Evolutionary conservation across 2,888 invertebrate species (phyloP), one percentile per base, ranked within the genome.

Genomic region (Agrochola lota): DNA sequence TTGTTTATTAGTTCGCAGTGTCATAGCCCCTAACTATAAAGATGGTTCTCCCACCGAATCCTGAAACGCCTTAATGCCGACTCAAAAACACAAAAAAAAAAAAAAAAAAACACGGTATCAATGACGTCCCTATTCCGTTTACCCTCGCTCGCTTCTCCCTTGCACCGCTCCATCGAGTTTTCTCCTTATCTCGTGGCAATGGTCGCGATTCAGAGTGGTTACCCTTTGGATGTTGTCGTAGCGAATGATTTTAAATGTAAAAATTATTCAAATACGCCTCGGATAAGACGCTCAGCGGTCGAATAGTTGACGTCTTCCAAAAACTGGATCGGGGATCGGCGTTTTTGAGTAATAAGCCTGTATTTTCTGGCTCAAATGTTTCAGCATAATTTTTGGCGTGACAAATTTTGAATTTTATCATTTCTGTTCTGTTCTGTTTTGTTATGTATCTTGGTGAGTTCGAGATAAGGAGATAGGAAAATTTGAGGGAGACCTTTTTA

Each of bases 181-280:
- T 92, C 94, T 94, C 91, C 95, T 96, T 96, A 96, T 96, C 96
- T 96, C 93, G 91, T 92, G 93, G 94, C 95, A 95, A 95, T 95
- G 96, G 95, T 95, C 93, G 95, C 95, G 95, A 96, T 95, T 94
- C 95, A 88, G 94, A 92, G 94, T 93, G 96, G 96, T 96, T 96
- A 96, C 96, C 96, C 96, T 96, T 96, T 96, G 96, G 96, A 96
- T 95, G 96, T 95, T 94, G 95, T 95, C 96, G 94, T 94, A 93
- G 94, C 95, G 95, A 96, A 96, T 96, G 96, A 96, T 96, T 96
- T 96, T 96, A 96, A 96, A 96, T 96, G 96, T 96, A 96, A 96
- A 96, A 96, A 96, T 96, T 96, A 96, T 96, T 96, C 96, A 96
- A 96, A 96, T 96, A 83, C 87, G 81, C 78, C 88, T 86, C 89